Evolutionary conservation across 2,888 invertebrate genomes (phyloP), one percentile per base, ranked within the genome.

Genomic region (Trachelus tabidus): DNA sequence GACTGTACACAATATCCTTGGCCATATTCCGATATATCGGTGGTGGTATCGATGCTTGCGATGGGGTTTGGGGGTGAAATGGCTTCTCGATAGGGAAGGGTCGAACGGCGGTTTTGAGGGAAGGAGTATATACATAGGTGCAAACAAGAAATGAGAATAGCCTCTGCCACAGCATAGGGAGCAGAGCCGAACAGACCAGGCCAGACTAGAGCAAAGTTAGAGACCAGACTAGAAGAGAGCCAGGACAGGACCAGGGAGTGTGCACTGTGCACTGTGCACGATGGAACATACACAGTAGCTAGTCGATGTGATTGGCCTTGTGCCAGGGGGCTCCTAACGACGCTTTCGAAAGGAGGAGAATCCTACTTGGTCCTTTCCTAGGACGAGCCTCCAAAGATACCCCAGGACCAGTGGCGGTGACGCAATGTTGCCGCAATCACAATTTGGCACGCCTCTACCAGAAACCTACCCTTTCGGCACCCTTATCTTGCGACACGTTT

Each of bases 281-380:
- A 79, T 81, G 84, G 85, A 86, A 88, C 87, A 83, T 90, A 89
- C 86, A 89, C 86, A 86, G 86, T 86, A 88, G 87, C 86, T 87
- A 90, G 90, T 89, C 90, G 89, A 90, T 89, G 90, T 90, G 89
- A 90, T 90, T 91, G 91, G 91, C 89, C 85, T 85, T 81, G 85
- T 88, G 91, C 91, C 91, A 91, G 87, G 82, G 85, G 85, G 85
- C 84, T 86, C 86, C 90, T 91, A 91, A 91, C 91, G 91, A 91
- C 88, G 90, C 89, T 87, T 89, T 88, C 87, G 87, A 88, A 90
- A 89, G 88, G 89, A 90, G 87, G 86, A 86, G 89, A 90, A 89
- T 89, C 85, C 89, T 86, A 87, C 87, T 87, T 84, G 85, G 86
- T 89, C 86, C 87, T 87, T 86, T 87, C 83, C 82, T 85, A 84